Evolutionary conservation across 2,888 invertebrate species (phyloP).

Genomic region (Ischnus inquisitorius): DNA sequence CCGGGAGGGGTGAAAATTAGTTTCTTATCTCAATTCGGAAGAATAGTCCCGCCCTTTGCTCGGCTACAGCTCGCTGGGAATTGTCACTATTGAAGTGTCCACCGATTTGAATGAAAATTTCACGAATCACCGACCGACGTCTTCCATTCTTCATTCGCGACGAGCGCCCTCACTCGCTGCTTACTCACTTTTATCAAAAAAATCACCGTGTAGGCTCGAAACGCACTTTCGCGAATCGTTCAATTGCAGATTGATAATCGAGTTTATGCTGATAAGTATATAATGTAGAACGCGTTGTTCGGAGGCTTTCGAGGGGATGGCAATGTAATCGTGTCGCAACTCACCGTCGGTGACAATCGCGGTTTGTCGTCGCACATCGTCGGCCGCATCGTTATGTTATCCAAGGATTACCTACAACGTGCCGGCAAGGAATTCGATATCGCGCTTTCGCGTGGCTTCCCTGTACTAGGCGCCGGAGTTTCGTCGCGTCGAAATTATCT

Average conservation of each 20-base stretch:
- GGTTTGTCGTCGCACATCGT: background rate
- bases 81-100: constrained; percentile 28
- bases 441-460: constrained; percentile 36
- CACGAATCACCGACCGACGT: constrained; percentile 26
- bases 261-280: background rate
- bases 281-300: too few species aligned
- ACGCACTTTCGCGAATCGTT: background rate
- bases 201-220: background rate
- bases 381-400: constrained; percentile 25
- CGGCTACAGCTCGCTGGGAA: background rate
- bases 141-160: constrained; percentile 30
- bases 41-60: background rate
- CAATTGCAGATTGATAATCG: background rate
- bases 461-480: background rate
- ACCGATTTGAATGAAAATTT: constrained; percentile 24
- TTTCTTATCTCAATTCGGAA: constrained; percentile 4
- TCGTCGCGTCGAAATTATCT: constrained; percentile 48
- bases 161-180: background rate
- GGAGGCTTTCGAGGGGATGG: background rate
- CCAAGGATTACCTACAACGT: constrained; percentile 25
- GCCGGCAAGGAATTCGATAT: constrained; percentile 24
- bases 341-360: background rate
- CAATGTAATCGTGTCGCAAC: background rate
- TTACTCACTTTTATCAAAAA: background rate
- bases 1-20: background rate